Evolutionary conservation across 2,888 invertebrate genomes (phyloP).

Genomic region (Amiota communis): DNA sequence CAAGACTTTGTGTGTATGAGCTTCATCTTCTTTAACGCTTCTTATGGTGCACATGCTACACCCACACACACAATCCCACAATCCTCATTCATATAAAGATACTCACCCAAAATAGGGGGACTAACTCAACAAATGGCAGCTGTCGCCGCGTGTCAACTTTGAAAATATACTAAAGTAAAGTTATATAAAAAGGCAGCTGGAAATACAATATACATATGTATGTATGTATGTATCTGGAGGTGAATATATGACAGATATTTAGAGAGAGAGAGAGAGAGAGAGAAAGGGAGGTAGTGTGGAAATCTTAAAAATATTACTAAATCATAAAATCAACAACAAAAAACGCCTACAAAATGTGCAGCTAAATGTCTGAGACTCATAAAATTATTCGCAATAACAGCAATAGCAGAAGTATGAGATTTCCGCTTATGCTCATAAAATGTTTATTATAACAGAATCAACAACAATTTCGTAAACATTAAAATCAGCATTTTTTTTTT

Average conservation of each 20-base stretch:
- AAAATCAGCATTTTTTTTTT: slow-evolving; percentile 32
- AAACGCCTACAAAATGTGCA: slow-evolving; percentile 33
- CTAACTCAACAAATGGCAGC: slow-evolving; percentile 50
- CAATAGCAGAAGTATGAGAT: not conserved
- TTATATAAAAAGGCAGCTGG: not conserved
- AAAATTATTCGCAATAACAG: slow-evolving; percentile 17
- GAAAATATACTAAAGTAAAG: slow-evolving; percentile 17
- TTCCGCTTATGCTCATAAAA: slow-evolving; percentile 55
- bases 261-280: not conserved
- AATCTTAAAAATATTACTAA: slow-evolving; percentile 41
- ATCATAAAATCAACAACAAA: slow-evolving; percentile 60
- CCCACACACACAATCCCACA: slow-evolving; percentile 32
- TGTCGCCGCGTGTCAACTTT: slow-evolving; percentile 47
- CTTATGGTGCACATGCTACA: not conserved
- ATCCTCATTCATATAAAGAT: slow-evolving; percentile 12
- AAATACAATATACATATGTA: not conserved
- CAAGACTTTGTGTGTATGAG: slow-evolving; percentile 2
- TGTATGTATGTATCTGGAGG: not conserved
- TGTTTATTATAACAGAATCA: slow-evolving; percentile 58
- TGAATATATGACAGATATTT: not conserved
- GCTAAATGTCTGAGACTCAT: slow-evolving; percentile 10
- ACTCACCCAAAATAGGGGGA: not conserved
- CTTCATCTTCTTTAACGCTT: slow-evolving; percentile 13
- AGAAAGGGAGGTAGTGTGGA: slow-evolving; percentile 25
- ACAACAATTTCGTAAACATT: slow-evolving; percentile 48